A percentile compares a stretch with the other conserved stretches of the same genome.
Conservation (phyloP, 2,113 vertebrate species). For the Felis catus region DNA sequence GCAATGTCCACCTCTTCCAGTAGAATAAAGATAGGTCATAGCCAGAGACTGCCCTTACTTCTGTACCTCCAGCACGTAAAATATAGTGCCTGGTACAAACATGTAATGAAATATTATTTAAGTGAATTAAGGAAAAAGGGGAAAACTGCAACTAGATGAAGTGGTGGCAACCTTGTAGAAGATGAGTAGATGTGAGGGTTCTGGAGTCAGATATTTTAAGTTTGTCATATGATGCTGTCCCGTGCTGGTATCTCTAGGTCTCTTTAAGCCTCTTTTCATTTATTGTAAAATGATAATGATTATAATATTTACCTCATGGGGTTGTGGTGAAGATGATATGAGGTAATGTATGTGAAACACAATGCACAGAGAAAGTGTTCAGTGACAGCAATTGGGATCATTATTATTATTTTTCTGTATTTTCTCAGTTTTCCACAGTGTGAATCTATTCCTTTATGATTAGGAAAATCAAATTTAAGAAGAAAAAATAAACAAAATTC, state of each 20-base stretch:
- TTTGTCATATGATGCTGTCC: background rate
- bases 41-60: background rate
- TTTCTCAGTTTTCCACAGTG: background rate
- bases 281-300: background rate
- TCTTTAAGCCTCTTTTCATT: background rate
- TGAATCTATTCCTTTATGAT: background rate
- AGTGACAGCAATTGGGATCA: background rate
- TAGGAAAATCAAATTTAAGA: background rate
- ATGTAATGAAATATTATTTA: background rate
- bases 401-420: background rate
- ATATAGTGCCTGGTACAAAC: background rate
- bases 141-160: background rate
- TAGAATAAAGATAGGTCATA: background rate
- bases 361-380: background rate
- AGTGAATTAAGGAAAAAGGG: background rate
- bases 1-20: background rate
- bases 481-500: background rate
- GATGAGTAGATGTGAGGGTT: background rate
- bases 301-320: background rate
- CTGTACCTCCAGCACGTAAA: background rate
- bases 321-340: background rate
- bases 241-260: background rate
- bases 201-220: background rate
- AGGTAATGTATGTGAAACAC: background rate
- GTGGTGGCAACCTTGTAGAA: background rate